Base-by-base conservation (phyloP, 2,888 invertebrate genomes). In the Gymnosoma rotundatum region DNA sequence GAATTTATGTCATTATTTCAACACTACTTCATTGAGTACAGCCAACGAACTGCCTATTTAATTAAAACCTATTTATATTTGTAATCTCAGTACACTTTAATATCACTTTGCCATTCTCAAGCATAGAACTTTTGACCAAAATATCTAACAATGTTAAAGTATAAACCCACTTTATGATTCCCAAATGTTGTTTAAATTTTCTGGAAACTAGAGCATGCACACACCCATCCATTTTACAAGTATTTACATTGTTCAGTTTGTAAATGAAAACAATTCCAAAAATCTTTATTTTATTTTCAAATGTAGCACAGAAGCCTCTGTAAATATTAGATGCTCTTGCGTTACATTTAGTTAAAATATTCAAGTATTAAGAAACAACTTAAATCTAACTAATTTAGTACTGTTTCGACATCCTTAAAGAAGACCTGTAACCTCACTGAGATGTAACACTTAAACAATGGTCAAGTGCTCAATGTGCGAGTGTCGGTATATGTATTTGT, bases 231-330 rank as follows among this genome's bases (percentile, higher is more conserved):
- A 20, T 38, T 58, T 25, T 42, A 58, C 10, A 4, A 18, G 21
- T 58, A 50, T 72, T 64, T 72, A 21, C 48, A 50, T 64, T 42
- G 25, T n/a, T 50, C 78, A 58, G 50, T 50, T 25, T 66, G 54
- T 25, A 50, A 21, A 38, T 58, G 63, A 56, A 56, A 14, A 16
- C 16, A 16, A 38, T 20, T 54, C 21, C 64, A n/a, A 48, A 66
- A 58, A 66, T 48, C 50, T 72, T 72, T 79, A 66, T 60, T 58
- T 79, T 45, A 79, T 63, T 70, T 78, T n/a, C 36, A 56, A 54
- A 25, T 64, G 58, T 36, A 36, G 58, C 72, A 72, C 58, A 79
- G 72, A 66, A 72, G 38, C 50, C 42, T 25, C 25, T 10, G 72
- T 42, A 64, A 72, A 32, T 42, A 56, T 38, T 12, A 16, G 32